Evolutionary conservation across 2,113 vertebrate genomes (phyloP), one percentile per base, ranked within the genome.

Genomic region (Gadus macrocephalus): DNA sequence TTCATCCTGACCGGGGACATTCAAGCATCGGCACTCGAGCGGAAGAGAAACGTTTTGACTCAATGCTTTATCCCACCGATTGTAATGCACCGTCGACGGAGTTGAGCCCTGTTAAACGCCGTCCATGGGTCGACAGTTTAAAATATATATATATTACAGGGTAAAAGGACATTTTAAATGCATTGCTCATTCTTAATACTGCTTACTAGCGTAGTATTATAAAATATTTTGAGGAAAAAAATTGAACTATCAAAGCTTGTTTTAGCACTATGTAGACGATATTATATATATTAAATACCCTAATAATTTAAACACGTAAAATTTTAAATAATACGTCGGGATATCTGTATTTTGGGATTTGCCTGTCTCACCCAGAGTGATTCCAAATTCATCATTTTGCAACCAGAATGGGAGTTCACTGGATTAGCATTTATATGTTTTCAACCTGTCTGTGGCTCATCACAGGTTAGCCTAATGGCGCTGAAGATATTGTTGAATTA

Each of bases 171-270:
- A 64, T 35, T 58, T 42, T 68, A 75, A 22, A 75, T 70, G 71
- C 77, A 83, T 72, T 80, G 68, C 35, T 76, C 38, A 42, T 8
- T 42, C 74, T 83, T 49, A 72, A 1, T 66, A 78, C 28, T 20
- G 75, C 78, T 73, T 81, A 35, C 73, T 75, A 66, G 78, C 78
- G 66, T 59, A 66, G 19, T 66, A 72, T 42, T 35, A 62, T 8
- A 66, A 68, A 70, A 81, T 75, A 66, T 66, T 64, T 70, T 55
- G 11, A 63, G 17, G 38, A 17, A 53, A 72, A 56, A 25, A 1
- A 72, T 53, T 49, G 55, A 65, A 61, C 53, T 31, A 8, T 27
- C 17, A 19, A 71, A 64, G 81, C 38, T 42, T 42, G 38, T 42
- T 42, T 8, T 59, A 63, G 27, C 12, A 15, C 77, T 62, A 7